These are phyloP conservation scores for Pheosia gnoma DNA, from an alignment of 2,888 invertebrate genomes.

Conservation along the genomic window DNA sequence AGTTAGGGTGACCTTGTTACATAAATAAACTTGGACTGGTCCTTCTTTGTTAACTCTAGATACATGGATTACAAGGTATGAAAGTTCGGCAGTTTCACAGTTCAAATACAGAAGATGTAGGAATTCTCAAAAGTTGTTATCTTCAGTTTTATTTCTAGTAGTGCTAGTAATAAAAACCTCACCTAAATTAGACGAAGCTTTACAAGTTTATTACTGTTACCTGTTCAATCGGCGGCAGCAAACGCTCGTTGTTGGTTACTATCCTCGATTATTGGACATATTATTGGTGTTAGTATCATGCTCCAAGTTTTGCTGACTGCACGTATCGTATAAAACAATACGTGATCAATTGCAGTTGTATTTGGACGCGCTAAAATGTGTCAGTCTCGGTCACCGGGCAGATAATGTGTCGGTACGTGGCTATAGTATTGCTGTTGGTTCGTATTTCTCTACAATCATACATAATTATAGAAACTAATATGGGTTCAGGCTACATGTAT, in stretches of 20 bases:
- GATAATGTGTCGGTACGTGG: conserved; percentile 67
- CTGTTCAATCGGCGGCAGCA: too few species aligned
- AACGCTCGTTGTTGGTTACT: background rate
- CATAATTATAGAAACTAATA: background rate
- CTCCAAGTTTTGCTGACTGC: background rate
- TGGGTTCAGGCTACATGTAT: background rate
- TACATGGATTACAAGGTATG: too few species aligned
- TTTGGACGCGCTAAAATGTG: conserved; percentile 56
- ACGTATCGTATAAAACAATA: conserved; percentile 24
- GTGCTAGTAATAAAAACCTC: too few species aligned
- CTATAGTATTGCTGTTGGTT: conserved; percentile 52
- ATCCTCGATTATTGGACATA: background rate
- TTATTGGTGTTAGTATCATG: background rate
- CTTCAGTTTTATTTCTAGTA: too few species aligned
- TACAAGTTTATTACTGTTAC: too few species aligned
- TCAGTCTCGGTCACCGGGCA: conserved; percentile 38
- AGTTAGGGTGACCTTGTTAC: conserved; percentile 35
- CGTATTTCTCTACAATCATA: conserved; percentile 45
- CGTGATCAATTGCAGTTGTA: conserved; percentile 51
- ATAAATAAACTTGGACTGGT: too few species aligned
- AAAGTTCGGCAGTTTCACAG: too few species aligned
- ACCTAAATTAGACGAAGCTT: too few species aligned
- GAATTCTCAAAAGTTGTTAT: too few species aligned
- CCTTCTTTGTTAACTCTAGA: too few species aligned
- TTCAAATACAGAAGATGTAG: too few species aligned